These are phyloP conservation scores for Acanthisitta chloris DNA, from an alignment of 2,113 vertebrate genomes.

Conservation along the genomic window DNA sequence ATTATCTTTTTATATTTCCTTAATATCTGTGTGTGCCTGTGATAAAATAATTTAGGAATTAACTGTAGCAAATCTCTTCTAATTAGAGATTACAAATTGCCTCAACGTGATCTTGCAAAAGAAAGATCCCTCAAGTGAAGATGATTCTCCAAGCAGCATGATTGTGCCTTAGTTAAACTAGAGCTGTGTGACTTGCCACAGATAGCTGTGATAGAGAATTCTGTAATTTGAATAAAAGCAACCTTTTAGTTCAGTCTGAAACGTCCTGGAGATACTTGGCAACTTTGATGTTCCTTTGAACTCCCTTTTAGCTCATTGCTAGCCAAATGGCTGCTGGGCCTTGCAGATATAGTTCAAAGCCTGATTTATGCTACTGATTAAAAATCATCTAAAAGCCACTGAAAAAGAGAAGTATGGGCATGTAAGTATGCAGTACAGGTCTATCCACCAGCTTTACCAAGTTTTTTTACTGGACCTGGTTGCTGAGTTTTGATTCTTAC, in stretches of 20 bases:
- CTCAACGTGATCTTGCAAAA: neutral
- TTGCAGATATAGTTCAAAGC: neutral
- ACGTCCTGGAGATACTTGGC: fast-evolving
- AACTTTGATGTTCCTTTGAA: slow-evolving; percentile 6
- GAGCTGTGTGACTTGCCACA: neutral
- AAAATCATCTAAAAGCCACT: neutral
- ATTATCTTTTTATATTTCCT: fast-evolving
- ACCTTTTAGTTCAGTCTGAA: neutral
- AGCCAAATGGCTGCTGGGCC: neutral
- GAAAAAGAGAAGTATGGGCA: neutral
- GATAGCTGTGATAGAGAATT: neutral
- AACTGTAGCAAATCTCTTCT: neutral
- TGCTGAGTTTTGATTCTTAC: neutral
- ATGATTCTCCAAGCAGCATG: neutral
- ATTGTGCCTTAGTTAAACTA: neutral
- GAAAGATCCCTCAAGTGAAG: neutral
- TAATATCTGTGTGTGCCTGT: neutral
- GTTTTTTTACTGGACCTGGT: neutral
- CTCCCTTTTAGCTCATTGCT: neutral
- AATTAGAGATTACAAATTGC: neutral
- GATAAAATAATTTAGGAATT: neutral
- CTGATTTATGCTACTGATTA: neutral
- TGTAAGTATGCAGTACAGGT: neutral
- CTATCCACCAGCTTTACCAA: neutral
- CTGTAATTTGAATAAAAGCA: neutral